Evolutionary conservation across 2,888 invertebrate genomes (phyloP).

Genomic region (Apocheima hispidaria): DNA sequence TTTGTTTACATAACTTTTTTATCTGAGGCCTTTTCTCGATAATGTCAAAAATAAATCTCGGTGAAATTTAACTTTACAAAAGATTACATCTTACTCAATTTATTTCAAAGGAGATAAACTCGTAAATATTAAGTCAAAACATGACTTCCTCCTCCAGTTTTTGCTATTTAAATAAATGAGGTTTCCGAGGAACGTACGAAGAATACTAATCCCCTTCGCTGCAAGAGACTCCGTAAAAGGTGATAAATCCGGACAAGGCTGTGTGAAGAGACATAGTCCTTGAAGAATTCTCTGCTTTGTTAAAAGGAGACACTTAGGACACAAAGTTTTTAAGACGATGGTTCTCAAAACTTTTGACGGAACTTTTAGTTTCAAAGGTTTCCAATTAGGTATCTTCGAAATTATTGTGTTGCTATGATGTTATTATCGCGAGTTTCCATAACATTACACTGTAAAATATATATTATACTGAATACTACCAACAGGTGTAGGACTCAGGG

Average conservation of each 20-base stretch:
- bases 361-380: too few relatives aligned
- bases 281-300: slow-evolving; percentile 20
- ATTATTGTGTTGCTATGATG: too few relatives aligned
- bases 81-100: slow-evolving; percentile 15
- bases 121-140: slow-evolving; percentile 46
- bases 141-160: slow-evolving; percentile 42
- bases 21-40: not conserved
- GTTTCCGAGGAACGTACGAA: slow-evolving; percentile 36
- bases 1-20: too few relatives aligned
- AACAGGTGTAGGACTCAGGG: too few relatives aligned
- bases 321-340: slow-evolving; percentile 12
- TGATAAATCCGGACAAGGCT: slow-evolving; percentile 45
- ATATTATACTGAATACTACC: too few relatives aligned
- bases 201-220: slow-evolving; percentile 44
- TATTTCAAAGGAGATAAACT: slow-evolving; percentile 33
- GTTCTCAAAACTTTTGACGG: too few relatives aligned
- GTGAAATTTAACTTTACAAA: slow-evolving; percentile 10
- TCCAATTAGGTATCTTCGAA: too few relatives aligned
- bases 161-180: slow-evolving; percentile 50
- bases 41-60: slow-evolving; percentile 2
- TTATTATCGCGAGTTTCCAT: too few relatives aligned
- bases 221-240: slow-evolving; percentile 40
- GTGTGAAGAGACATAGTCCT: slow-evolving; percentile 24
- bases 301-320: slow-evolving; percentile 9
- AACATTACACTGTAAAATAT: too few relatives aligned